Conservation (phyloP, 2,888 invertebrate genomes). For the Drosophila niveifrons region DNA sequence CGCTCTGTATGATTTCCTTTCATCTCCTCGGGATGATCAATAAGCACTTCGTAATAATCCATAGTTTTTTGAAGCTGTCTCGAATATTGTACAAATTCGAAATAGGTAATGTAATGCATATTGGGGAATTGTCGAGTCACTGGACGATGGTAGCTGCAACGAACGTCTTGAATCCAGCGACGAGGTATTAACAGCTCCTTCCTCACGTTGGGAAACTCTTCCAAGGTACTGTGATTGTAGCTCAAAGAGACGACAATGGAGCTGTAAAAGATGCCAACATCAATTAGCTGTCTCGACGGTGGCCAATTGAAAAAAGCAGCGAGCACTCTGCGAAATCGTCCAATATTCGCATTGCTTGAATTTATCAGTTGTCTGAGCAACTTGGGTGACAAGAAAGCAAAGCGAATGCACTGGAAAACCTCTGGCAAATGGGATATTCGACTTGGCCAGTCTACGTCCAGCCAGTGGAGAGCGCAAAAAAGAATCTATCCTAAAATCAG, state of each 20-base stretch:
- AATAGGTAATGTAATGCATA: slow-evolving; percentile 23
- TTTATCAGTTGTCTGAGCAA: slow-evolving; percentile 18
- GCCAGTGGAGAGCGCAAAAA: slow-evolving; percentile 21
- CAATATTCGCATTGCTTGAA: neutral
- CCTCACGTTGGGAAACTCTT: neutral
- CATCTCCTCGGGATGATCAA: neutral
- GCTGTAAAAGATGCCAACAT: slow-evolving; percentile 38
- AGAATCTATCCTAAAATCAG: slow-evolving; percentile 16
- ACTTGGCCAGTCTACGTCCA: slow-evolving; percentile 25
- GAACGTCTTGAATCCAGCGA: slow-evolving; percentile 30
- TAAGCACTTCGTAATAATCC: neutral
- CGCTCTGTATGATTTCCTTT: rapidly evolving
- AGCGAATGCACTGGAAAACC: slow-evolving; percentile 22
- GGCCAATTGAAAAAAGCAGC: neutral
- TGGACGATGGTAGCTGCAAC: slow-evolving; percentile 33
- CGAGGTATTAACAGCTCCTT: slow-evolving; percentile 28
- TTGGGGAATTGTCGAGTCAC: slow-evolving; percentile 28
- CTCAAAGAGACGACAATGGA: slow-evolving; percentile 23
- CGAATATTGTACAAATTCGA: slow-evolving; percentile 8
- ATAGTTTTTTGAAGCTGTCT: neutral
- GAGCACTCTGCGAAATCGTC: slow-evolving; percentile 9
- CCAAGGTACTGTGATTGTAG: neutral
- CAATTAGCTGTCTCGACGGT: slow-evolving; percentile 6
- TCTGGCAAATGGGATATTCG: neutral
- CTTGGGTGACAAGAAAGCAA: slow-evolving; percentile 24